Conservation (phyloP, 2,888 invertebrate species). For the Tortrix viridana region DNA sequence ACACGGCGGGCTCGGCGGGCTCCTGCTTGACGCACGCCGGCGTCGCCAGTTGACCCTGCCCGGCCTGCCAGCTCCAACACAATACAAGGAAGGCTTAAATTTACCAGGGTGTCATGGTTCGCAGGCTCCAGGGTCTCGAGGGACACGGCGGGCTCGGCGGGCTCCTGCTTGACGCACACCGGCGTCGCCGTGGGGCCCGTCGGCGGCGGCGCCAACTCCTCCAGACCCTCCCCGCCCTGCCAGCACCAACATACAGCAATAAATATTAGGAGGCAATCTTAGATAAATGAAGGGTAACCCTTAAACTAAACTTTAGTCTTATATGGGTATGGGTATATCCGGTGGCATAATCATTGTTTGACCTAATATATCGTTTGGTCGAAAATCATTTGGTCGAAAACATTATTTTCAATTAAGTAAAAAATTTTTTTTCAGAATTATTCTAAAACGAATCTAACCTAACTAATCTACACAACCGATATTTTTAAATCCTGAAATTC, state of each 20-base stretch:
- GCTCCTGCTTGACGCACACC: conserved; percentile 66
- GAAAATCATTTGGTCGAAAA: too few relatives aligned
- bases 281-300: too few relatives aligned
- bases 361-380: too few relatives aligned
- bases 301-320: too few relatives aligned
- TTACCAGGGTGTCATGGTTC: conserved; percentile 43
- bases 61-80: conserved; percentile 14
- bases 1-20: conserved; percentile 56
- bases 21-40: conserved; percentile 69
- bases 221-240: conserved; percentile 53
- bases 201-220: conserved; percentile 76
- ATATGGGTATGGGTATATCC: too few relatives aligned
- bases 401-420: too few relatives aligned
- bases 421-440: too few relatives aligned
- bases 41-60: conserved; percentile 64
- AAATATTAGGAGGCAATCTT: neutral
- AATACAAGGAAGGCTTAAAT: too few relatives aligned
- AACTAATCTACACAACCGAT: too few relatives aligned
- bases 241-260: neutral
- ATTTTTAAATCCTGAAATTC: too few relatives aligned
- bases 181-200: conserved; percentile 76
- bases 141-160: conserved; percentile 74
- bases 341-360: too few relatives aligned
- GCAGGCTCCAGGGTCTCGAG: conserved; percentile 89
- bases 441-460: too few relatives aligned